phyloP scores from a whole-genome alignment of 2,113 vertebrate species.

The Atrichornis clamosus region DNA sequence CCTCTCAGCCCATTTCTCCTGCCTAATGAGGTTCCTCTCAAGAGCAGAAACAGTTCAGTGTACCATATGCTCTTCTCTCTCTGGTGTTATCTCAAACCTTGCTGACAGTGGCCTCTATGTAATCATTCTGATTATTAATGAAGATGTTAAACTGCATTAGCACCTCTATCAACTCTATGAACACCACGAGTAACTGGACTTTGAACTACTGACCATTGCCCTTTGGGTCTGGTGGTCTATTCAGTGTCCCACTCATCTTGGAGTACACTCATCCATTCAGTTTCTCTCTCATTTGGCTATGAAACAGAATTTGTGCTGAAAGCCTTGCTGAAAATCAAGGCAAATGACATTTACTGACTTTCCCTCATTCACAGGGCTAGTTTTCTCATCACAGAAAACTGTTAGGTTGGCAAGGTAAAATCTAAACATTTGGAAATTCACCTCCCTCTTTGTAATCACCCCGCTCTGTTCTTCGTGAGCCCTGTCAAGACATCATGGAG shows the following conservation, averaged over 20 bases:
- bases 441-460: not conserved
- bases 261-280: not conserved
- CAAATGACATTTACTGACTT: not conserved
- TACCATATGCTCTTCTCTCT: not conserved
- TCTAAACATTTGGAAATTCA: not conserved
- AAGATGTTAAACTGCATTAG: not conserved
- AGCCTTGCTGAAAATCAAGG: not conserved
- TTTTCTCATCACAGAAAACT: not conserved
- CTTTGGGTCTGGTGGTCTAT: not conserved
- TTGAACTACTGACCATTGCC: not conserved
- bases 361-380: not conserved
- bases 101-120: not conserved
- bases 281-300: not conserved
- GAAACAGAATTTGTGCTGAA: not conserved
- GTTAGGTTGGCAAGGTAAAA: not conserved
- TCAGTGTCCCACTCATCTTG: not conserved
- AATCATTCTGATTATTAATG: not conserved
- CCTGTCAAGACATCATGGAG: not conserved
- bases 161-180: not conserved
- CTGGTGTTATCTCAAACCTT: not conserved
- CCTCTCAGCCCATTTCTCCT: not conserved
- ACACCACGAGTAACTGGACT: not conserved
- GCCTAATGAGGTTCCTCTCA: not conserved
- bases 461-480: not conserved
- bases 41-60: accelerated